Evolutionary conservation across 2,888 invertebrate genomes (phyloP).

Genomic region (Neoascia interrupta): DNA sequence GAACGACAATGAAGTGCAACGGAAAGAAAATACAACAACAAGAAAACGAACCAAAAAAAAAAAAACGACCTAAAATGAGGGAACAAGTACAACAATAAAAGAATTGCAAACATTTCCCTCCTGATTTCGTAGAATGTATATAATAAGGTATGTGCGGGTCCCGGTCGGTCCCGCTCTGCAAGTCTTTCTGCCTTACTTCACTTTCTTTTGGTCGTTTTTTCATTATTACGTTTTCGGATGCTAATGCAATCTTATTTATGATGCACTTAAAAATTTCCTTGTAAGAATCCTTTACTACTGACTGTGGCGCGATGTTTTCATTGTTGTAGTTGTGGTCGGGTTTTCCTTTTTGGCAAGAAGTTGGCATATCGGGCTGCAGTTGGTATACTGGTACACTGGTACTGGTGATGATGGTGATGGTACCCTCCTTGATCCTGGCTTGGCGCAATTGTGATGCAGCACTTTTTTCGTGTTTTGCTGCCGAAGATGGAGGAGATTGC

Average conservation of each 20-base stretch:
- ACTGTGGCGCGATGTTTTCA: slow-evolving; percentile 31
- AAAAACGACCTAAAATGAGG: background rate
- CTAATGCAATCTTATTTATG: slow-evolving; percentile 72
- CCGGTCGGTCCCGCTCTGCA: slow-evolving; percentile 3
- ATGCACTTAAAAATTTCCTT: slow-evolving; percentile 70
- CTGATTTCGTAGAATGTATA: background rate
- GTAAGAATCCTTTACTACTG: slow-evolving; percentile 66
- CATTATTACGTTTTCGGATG: slow-evolving; percentile 69
- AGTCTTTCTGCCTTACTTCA: slow-evolving; percentile 46
- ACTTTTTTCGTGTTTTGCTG: slow-evolving; percentile 47
- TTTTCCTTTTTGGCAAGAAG: slow-evolving; percentile 37
- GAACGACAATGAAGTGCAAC: slow-evolving; percentile 60
- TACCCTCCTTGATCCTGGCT: slow-evolving; percentile 57
- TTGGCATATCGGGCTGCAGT: slow-evolving; percentile 53
- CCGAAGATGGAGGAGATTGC: slow-evolving; percentile 32
- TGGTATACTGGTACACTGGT: too few species aligned
- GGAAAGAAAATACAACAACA: slow-evolving; percentile 39
- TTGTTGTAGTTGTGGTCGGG: slow-evolving; percentile 50
- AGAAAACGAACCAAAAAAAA: slow-evolving; percentile 17
- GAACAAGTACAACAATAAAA: slow-evolving; percentile 48
- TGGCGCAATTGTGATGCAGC: slow-evolving; percentile 61
- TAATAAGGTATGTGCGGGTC: background rate
- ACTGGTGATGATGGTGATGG: too few species aligned
- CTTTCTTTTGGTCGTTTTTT: slow-evolving; percentile 54
- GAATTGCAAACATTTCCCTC: slow-evolving; percentile 28